Conservation (phyloP, 2,797 vertebrate genomes). For the Chiroxiphia lanceolata region DNA sequence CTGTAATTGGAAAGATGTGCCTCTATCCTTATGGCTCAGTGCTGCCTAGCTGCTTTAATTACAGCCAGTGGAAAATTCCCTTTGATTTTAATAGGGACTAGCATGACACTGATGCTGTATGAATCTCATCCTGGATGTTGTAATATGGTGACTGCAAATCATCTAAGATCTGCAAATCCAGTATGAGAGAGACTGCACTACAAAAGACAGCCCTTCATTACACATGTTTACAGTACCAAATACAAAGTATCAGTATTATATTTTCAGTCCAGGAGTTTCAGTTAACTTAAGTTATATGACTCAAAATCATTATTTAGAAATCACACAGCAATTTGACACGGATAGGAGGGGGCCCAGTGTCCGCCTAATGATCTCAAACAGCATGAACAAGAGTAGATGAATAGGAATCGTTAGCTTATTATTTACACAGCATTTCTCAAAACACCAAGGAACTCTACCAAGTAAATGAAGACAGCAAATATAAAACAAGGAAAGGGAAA, state of each 20-base stretch:
- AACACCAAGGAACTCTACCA: conserved; percentile 3
- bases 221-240: neutral
- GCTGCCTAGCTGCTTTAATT: neutral
- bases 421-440: conserved; percentile 48
- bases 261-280: neutral
- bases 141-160: neutral
- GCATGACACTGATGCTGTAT: neutral
- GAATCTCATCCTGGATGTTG: neutral
- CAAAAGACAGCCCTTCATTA: neutral
- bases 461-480: neutral
- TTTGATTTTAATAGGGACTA: conserved; percentile 15
- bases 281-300: neutral
- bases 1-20: neutral
- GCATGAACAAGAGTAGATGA: conserved; percentile 14
- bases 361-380: conserved; percentile 21
- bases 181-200: neutral
- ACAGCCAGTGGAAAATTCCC: neutral
- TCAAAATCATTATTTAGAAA: conserved; percentile 58
- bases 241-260: neutral
- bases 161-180: neutral
- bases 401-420: conserved; percentile 15
- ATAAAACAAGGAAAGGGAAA: neutral
- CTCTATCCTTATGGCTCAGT: neutral
- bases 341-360: neutral
- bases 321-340: neutral